Percentiles rank a stretch among this genome's conserved stretches.
Conservation (phyloP, 2,113 vertebrate genomes). For the Acanthisitta chloris region DNA sequence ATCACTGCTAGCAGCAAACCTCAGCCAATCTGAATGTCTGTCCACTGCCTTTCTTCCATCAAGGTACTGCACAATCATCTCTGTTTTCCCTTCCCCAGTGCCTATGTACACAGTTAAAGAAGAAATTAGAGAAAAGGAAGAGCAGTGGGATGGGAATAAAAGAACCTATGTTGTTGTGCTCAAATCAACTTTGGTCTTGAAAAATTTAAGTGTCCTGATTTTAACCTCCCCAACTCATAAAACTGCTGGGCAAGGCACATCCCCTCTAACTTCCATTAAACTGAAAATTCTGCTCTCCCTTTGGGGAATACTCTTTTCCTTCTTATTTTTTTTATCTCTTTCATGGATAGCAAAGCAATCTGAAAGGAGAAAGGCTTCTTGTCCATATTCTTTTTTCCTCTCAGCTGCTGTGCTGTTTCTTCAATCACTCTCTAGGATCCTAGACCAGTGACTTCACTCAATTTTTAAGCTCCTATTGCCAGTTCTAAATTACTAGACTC, state of each 20-base stretch:
- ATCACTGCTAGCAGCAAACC: background rate
- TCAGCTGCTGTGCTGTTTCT: background rate
- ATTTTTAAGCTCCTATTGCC: background rate
- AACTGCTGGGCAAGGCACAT: background rate
- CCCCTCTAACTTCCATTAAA: background rate
- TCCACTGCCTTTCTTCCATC: background rate
- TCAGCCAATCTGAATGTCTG: background rate
- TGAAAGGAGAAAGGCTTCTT: background rate
- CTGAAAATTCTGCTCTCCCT: background rate
- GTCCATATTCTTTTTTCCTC: background rate
- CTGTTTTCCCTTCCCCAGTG: background rate
- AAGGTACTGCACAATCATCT: background rate
- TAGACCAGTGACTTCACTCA: background rate
- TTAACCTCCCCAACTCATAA: background rate
- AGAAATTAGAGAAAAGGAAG: background rate
- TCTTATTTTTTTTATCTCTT: background rate
- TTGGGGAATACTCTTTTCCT: background rate
- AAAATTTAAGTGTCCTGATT: background rate
- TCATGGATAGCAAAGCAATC: background rate
- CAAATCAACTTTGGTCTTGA: background rate
- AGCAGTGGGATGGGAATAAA: background rate
- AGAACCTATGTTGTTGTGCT: background rate
- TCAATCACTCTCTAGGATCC: background rate
- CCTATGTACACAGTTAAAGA: background rate
- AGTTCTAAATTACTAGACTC: background rate